These are phyloP conservation scores for Synanthedon vespiformis DNA, from an alignment of 2,888 invertebrate species.

Conservation along the genomic window DNA sequence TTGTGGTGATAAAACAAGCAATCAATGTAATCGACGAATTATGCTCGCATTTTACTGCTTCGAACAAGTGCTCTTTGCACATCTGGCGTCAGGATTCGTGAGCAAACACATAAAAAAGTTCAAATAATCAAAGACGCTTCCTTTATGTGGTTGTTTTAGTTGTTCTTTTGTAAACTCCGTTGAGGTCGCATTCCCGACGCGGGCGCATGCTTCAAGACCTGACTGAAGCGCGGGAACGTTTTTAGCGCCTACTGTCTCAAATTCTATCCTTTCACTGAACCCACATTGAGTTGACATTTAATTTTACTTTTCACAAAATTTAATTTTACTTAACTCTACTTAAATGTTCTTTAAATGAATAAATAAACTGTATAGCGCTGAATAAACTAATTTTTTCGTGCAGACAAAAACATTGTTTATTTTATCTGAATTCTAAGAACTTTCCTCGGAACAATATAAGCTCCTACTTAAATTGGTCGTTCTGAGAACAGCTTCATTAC, in stretches of 20 bases:
- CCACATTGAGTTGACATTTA: too few species aligned
- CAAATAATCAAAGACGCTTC: conserved; percentile 47
- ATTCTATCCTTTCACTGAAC: too few species aligned
- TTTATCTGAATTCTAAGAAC: too few species aligned
- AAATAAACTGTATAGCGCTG: too few species aligned
- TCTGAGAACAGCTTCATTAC: too few species aligned
- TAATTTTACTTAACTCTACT: too few species aligned
- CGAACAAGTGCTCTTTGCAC: neutral
- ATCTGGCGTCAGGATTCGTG: neutral
- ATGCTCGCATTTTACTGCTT: neutral
- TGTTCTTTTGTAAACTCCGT: conserved; percentile 54
- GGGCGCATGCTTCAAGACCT: conserved; percentile 22
- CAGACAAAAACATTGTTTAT: too few species aligned
- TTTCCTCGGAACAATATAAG: too few species aligned
- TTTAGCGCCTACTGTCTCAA: conserved; percentile 13
- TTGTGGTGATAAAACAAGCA: neutral
- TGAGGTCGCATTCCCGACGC: conserved; percentile 53
- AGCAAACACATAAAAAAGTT: conserved; percentile 12
- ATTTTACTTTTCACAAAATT: too few species aligned
- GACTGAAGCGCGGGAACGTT: conserved; percentile 13
- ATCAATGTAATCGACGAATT: neutral
- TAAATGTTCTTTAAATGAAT: too few species aligned
- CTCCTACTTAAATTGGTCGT: too few species aligned
- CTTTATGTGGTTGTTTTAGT: conserved; percentile 39
- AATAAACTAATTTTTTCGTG: too few species aligned